A percentile compares a stretch with the other conserved stretches of the same genome.
phyloP scores from a whole-genome alignment of 2,888 invertebrate species.

The Phortica okadai region DNA sequence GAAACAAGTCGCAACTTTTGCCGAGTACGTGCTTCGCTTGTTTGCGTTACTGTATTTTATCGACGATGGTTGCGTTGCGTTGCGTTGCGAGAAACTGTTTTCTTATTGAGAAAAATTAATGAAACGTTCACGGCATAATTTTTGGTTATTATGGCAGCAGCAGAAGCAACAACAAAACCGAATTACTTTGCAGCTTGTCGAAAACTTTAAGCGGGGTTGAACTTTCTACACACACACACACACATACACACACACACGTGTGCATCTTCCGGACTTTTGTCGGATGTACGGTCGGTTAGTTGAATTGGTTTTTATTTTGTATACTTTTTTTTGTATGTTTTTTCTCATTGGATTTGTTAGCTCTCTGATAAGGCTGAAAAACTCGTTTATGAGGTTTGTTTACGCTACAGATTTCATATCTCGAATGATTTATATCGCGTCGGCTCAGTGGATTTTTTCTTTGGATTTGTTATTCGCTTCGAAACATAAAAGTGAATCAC shows the following conservation, averaged over 20 bases:
- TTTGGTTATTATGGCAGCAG: constrained; percentile 28
- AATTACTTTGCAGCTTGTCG: constrained; percentile 1
- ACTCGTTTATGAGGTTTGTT: background rate
- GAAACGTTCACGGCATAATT: constrained; percentile 56
- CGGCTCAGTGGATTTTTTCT: background rate
- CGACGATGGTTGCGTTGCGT: background rate
- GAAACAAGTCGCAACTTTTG: constrained; percentile 3
- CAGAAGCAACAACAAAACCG: constrained; percentile 10
- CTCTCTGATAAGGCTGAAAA: background rate
- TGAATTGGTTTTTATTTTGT: background rate
- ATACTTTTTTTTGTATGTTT: background rate
- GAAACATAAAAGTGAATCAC: too few species aligned
- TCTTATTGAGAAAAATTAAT: constrained; percentile 57
- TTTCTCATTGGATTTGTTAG: background rate
- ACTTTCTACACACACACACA: background rate
- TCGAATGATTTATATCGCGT: background rate
- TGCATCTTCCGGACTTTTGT: background rate
- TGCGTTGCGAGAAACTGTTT: constrained; percentile 15
- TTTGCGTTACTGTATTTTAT: constrained; percentile 23
- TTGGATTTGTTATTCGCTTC: too few species aligned
- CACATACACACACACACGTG: background rate
- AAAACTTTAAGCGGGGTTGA: background rate
- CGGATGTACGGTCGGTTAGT: constrained; percentile 9
- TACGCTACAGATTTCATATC: background rate
- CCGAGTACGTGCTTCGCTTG: constrained; percentile 13